Evolutionary conservation across 2,888 invertebrate species (phyloP).

Genomic region (Diplolepis rosae): DNA sequence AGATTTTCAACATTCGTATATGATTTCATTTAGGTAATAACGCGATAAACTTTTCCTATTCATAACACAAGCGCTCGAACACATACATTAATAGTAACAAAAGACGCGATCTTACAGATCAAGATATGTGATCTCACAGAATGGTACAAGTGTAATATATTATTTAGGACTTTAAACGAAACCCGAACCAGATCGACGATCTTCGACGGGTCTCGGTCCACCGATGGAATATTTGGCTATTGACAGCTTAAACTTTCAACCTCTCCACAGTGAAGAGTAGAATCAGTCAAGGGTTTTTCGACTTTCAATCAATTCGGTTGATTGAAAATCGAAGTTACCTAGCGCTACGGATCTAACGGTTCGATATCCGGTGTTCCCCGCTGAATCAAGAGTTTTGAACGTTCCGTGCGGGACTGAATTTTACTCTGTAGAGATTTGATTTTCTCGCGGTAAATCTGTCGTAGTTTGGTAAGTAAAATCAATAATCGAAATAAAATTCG

Average conservation of each 20-base stretch:
- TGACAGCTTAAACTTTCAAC: conserved; percentile 1
- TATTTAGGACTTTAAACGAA: background rate
- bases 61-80: conserved; percentile 26
- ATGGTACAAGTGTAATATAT: background rate
- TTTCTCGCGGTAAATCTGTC: conserved; percentile 88
- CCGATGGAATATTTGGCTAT: conserved; percentile 14
- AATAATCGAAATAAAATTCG: conserved; percentile 6
- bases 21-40: background rate
- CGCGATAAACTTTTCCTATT: conserved; percentile 18
- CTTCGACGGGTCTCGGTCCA: background rate
- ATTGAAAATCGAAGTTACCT: conserved; percentile 34
- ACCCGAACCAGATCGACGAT: conserved; percentile 24
- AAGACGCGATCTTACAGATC: conserved; percentile 1
- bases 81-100: conserved; percentile 12
- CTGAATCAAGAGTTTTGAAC: conserved; percentile 90
- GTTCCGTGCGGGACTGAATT: conserved; percentile 90
- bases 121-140: conserved; percentile 1
- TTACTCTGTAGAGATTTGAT: conserved; percentile 90
- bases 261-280: background rate
- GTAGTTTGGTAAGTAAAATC: conserved; percentile 32
- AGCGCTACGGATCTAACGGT: conserved; percentile 76
- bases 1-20: conserved; percentile 24
- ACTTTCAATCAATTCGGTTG: conserved; percentile 27
- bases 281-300: conserved; percentile 3
- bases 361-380: conserved; percentile 90